phyloP scores from a whole-genome alignment of 2,797 vertebrate genomes.

The Phataginus tetradactyla region DNA sequence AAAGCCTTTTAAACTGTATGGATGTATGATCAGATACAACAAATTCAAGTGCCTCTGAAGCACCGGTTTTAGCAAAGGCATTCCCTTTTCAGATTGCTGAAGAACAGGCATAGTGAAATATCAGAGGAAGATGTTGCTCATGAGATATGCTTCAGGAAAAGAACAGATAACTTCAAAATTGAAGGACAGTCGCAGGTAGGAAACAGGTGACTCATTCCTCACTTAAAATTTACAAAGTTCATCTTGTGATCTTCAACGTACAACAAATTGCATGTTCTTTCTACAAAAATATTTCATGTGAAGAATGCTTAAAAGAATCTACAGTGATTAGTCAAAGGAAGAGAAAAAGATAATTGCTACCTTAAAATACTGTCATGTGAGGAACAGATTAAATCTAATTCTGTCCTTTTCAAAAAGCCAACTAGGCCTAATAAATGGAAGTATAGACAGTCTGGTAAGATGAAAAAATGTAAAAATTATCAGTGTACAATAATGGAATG shows the following conservation, averaged over 20 bases:
- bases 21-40: neutral
- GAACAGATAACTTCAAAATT: conserved; percentile 2
- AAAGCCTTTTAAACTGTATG: conserved; percentile 31
- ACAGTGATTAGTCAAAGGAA: neutral
- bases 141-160: neutral
- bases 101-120: neutral
- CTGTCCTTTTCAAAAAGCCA: conserved; percentile 5
- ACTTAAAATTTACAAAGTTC: neutral
- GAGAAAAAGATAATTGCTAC: neutral
- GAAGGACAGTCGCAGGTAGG: neutral
- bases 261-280: neutral
- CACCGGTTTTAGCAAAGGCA: neutral
- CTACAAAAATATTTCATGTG: neutral
- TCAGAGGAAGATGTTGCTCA: conserved; percentile 13
- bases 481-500: neutral
- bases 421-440: conserved; percentile 24
- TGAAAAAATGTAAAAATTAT: conserved; percentile 17
- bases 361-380: neutral
- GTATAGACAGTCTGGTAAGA: neutral
- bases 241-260: conserved; percentile 3
- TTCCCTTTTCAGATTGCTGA: conserved; percentile 38
- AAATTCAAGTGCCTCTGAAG: conserved; percentile 22
- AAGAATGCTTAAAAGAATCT: conserved; percentile 1
- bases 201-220: neutral
- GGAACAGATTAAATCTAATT: conserved; percentile 26